phyloP scores from a whole-genome alignment of 92 coral and sea anemone genomes.

The Montipora capitata region DNA sequence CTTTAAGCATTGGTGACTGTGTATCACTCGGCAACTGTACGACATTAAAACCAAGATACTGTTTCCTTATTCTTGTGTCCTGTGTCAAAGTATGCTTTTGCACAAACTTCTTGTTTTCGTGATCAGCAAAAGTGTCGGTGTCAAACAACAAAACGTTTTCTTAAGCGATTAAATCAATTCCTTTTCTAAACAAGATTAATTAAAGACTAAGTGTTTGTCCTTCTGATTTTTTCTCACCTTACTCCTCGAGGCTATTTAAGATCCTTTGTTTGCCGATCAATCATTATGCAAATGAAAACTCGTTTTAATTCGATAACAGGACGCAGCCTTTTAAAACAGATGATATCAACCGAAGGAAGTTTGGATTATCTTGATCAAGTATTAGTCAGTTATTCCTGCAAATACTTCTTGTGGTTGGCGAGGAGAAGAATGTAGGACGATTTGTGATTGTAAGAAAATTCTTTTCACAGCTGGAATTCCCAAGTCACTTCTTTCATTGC shows the following conservation, averaged over 20 bases:
- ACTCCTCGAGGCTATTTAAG: not conserved
- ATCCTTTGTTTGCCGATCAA: not conserved
- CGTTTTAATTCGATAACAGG: not conserved
- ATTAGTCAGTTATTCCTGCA: not conserved
- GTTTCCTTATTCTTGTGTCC: not conserved
- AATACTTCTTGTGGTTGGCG: not conserved
- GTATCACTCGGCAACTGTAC: no score
- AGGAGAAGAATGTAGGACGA: not conserved
- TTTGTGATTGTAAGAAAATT: not conserved
- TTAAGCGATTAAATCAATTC: constrained; percentile 7
- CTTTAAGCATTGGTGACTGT: not conserved
- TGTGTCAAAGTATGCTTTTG: constrained; percentile 4
- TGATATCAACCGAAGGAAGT: not conserved
- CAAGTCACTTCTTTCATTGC: not conserved
- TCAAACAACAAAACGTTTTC: not conserved
- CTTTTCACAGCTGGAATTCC: constrained; percentile 35
- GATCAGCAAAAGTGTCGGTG: not conserved
- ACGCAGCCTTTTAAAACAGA: no score
- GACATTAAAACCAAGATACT: not conserved
- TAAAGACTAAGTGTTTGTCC: not conserved
- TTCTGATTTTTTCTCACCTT: not conserved
- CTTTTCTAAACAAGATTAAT: constrained; percentile 1
- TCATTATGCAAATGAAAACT: constrained; percentile 26
- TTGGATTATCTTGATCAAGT: not conserved
- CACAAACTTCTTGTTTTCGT: not conserved